These are phyloP conservation scores for Heliconius hortense DNA, from an alignment of 2,888 invertebrate species.

Conservation along the genomic window DNA sequence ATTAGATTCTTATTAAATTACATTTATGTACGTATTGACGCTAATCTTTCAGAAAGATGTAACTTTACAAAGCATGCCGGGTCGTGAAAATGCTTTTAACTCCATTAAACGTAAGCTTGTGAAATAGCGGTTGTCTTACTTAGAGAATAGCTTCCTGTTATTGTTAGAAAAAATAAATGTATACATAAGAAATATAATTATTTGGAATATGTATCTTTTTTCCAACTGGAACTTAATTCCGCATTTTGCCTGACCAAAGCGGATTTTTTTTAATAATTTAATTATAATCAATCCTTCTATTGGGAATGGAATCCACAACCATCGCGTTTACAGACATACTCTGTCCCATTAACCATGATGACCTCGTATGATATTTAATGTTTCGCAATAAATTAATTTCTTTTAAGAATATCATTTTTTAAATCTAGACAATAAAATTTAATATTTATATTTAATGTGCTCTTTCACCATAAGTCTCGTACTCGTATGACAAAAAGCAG, in stretches of 20 bases:
- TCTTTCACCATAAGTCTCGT: background rate
- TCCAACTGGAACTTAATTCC: too few species aligned
- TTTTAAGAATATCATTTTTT: background rate
- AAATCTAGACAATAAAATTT: background rate
- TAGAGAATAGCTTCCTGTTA: constrained; percentile 20
- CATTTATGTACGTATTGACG: constrained; percentile 19
- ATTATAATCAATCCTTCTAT: background rate
- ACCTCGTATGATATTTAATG: background rate
- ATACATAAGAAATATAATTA: too few species aligned
- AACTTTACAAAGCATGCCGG: constrained; percentile 42
- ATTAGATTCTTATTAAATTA: background rate
- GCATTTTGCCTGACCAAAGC: background rate
- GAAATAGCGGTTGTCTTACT: constrained; percentile 39
- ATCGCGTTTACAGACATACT: background rate
- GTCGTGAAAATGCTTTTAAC: constrained; percentile 43
- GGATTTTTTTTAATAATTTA: background rate
- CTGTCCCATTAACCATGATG: background rate
- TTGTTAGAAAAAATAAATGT: constrained; percentile 7
- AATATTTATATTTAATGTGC: background rate
- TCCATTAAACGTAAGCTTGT: constrained; percentile 39
- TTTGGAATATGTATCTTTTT: background rate
- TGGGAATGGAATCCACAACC: background rate
- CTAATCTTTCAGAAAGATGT: constrained; percentile 43
- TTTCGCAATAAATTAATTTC: background rate
- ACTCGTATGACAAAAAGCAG: background rate